Percentiles rank a stretch among this genome's conserved stretches.
Conservation (phyloP, 2,888 invertebrate genomes). For the Lithophane semibrunnea region DNA sequence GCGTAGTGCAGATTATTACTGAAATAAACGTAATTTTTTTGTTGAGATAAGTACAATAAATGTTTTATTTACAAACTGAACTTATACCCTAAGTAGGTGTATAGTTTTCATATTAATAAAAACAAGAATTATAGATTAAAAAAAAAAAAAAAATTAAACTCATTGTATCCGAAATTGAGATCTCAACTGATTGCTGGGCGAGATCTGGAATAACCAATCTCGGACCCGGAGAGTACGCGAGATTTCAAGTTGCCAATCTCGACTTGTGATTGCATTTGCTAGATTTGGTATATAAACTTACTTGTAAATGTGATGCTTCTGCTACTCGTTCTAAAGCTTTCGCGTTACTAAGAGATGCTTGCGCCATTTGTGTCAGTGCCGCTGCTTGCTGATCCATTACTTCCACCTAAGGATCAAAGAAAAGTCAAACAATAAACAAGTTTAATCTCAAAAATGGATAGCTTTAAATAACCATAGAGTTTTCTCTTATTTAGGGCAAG, state of each 20-base stretch:
- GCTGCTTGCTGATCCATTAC: slow-evolving; percentile 84
- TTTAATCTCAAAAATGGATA: neutral
- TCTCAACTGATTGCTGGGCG: neutral
- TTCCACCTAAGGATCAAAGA: slow-evolving; percentile 74
- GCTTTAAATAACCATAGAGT: neutral
- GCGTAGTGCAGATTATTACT: no score
- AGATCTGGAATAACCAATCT: neutral
- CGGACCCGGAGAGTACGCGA: neutral
- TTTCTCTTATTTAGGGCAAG: neutral
- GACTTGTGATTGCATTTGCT: neutral
- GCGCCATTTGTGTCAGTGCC: slow-evolving; percentile 82
- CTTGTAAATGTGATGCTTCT: slow-evolving; percentile 85
- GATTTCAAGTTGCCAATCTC: neutral
- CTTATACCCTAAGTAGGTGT: no score
- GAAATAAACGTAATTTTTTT: no score
- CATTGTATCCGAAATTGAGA: no score
- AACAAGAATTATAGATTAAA: no score
- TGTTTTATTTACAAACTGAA: neutral
- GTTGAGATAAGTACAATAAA: no score
- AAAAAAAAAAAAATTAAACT: no score
- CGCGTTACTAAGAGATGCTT: slow-evolving; percentile 79
- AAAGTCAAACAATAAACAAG: neutral
- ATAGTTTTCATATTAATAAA: no score
- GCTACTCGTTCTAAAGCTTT: slow-evolving; percentile 82
- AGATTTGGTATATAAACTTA: slow-evolving; percentile 55